A percentile compares a stretch with the other conserved stretches of the same genome.
These are phyloP conservation scores for Amiota communis DNA, from an alignment of 2,888 invertebrate genomes.

Conservation along the genomic window DNA sequence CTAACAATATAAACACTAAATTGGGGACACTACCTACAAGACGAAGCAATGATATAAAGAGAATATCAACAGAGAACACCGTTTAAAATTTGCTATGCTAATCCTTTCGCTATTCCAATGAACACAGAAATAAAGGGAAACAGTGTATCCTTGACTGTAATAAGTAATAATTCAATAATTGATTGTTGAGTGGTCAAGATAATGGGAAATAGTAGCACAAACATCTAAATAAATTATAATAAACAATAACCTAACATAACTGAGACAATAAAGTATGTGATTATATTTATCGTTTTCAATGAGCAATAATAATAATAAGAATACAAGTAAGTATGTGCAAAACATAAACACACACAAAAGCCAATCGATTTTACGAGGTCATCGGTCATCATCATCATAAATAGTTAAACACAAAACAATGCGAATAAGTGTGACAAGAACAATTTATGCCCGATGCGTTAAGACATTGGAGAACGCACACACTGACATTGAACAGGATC, in stretches of 20 bases:
- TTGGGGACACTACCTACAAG: too few species aligned
- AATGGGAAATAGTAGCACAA: not conserved
- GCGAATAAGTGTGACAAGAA: slow-evolving; percentile 64
- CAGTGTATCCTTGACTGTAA: too few species aligned
- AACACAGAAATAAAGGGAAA: too few species aligned
- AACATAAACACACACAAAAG: slow-evolving; percentile 31
- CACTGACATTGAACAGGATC: slow-evolving; percentile 52
- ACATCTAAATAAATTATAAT: too few species aligned
- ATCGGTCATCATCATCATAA: slow-evolving; percentile 46
- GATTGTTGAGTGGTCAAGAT: not conserved
- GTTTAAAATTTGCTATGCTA: too few species aligned
- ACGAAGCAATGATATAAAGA: too few species aligned
- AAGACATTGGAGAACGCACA: slow-evolving; percentile 57
- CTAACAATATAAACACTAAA: too few species aligned
- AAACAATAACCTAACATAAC: too few species aligned
- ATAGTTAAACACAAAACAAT: slow-evolving; percentile 48
- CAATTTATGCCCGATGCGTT: slow-evolving; percentile 55
- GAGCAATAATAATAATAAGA: slow-evolving; percentile 24
- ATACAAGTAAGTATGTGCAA: slow-evolving; percentile 18
- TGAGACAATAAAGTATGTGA: slow-evolving; percentile 30
- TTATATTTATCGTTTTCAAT: slow-evolving; percentile 42
- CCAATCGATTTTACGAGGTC: slow-evolving; percentile 49
- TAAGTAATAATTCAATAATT: too few species aligned
- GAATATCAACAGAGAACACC: too few species aligned
- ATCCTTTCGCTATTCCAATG: too few species aligned